Conservation (phyloP, 2,888 invertebrate species). For the Mythimna vitellina region DNA sequence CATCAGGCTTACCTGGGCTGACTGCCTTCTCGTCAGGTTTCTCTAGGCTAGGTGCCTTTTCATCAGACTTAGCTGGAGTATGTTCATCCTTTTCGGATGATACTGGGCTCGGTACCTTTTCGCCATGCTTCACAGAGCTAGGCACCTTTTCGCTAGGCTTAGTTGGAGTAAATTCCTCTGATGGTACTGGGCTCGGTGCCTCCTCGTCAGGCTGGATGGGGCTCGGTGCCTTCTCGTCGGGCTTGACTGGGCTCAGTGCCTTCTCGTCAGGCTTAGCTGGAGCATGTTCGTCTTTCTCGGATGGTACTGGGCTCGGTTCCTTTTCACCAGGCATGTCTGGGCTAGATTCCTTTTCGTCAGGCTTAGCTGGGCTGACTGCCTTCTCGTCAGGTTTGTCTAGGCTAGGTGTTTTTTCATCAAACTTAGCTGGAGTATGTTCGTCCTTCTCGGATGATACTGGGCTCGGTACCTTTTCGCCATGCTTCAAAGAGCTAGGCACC, state of each 20-base stretch:
- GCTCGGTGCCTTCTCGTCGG: neutral
- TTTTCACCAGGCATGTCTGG: constrained; percentile 12
- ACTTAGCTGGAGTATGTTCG: neutral
- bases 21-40: neutral
- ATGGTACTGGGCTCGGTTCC: neutral
- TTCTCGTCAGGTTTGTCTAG: neutral
- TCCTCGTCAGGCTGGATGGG: neutral
- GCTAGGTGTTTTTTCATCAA: neutral
- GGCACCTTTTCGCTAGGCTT: neutral
- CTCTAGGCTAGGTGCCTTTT: neutral
- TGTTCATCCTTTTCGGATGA: constrained; percentile 6
- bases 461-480: neutral
- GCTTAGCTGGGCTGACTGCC: neutral
- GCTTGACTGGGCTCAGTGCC: neutral
- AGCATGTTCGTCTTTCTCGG: neutral
- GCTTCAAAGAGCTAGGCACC: neutral
- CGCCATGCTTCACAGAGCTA: neutral
- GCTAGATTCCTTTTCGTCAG: neutral
- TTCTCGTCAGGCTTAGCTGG: neutral
- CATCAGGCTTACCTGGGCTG: neutral
- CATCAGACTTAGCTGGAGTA: neutral
- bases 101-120: neutral
- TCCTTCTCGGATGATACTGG: neutral
- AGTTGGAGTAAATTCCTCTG: constrained; percentile 16
- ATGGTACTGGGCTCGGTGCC: neutral